Base-by-base conservation (phyloP, 2,888 invertebrate genomes). In the Cryptus viduatorius region DNA sequence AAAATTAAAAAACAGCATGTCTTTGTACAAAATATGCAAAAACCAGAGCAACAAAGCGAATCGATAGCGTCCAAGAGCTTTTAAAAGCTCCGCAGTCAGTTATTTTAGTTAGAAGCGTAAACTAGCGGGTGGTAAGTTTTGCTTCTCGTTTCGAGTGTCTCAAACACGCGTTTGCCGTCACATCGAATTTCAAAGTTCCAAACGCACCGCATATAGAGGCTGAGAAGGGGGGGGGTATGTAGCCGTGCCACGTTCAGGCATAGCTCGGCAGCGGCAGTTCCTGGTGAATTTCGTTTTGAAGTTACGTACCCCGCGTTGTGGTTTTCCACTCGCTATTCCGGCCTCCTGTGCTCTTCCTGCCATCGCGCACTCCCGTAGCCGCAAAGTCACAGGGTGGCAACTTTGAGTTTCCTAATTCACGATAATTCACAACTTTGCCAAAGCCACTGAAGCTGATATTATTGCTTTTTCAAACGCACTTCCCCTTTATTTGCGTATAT, bases 91-190 rank as follows among this genome's bases (percentile, higher is more conserved):
- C 53, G 64, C 53, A 72, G 56, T 79, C 64, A 46, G 79, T 72
- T 79, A 79, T 79, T 79, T 79, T 50, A 65, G 79, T 79, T 72
- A 24, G 16, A 46, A 65, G 53, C 72, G 72, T 79, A 64, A 72
- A 48, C 46, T 64, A 61, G 64, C 37, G 24, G 10, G 65, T 44
- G 12, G 50, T 12, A 19, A 65, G 24, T 65, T 65, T 53, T 42
- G 72, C 53, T 79, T 65, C 56, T 72, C 14, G 72, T 67, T 79
- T 44, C 72, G 24, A 31, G 50, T 64, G 44, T 37, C 61, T 24
- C 19, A 14, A 68, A 59, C 56, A 78, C 31, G 48, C 78, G 78
- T 73, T 61, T 24, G 73, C 73, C 61, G 64, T 75, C 75, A 48
- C 75, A 61, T 75, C 64, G 46, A 16, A 61, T 8, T 44, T 59